Percentiles rank a stretch among this genome's conserved stretches.
Conservation (phyloP, 2,888 invertebrate genomes). For the Meiosimyza decipiens region DNA sequence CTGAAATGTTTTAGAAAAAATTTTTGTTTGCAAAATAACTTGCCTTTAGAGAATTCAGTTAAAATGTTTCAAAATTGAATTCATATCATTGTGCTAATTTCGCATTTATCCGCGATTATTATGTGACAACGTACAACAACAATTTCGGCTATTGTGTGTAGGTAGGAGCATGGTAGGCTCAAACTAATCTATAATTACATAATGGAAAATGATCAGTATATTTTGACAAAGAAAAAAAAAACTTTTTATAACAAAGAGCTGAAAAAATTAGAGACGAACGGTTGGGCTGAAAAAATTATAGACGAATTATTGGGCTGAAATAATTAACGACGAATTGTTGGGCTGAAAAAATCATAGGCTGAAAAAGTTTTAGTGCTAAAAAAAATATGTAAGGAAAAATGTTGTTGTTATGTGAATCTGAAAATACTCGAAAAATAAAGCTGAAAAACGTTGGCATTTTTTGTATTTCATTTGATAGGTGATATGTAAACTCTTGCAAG, state of each 20-base stretch:
- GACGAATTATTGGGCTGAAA: neutral
- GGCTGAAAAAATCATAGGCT: constrained; percentile 7
- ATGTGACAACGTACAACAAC: constrained; percentile 35
- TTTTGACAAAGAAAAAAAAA: constrained; percentile 10
- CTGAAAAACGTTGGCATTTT: no score
- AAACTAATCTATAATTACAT: constrained; percentile 49
- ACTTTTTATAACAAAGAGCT: neutral
- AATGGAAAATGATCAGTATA: constrained; percentile 43
- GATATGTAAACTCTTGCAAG: no score
- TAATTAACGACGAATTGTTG: neutral
- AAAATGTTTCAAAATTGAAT: constrained; percentile 34
- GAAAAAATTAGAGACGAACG: neutral
- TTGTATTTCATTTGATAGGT: no score
- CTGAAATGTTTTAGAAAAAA: constrained; percentile 24
- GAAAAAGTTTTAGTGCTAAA: no score
- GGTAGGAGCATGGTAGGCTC: constrained; percentile 44
- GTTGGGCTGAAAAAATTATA: neutral
- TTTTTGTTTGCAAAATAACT: constrained; percentile 32
- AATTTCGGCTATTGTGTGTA: constrained; percentile 32
- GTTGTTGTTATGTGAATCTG: no score
- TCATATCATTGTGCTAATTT: constrained; percentile 32
- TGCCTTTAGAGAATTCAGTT: constrained; percentile 34
- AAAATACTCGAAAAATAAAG: no score
- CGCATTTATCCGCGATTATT: constrained; percentile 29
- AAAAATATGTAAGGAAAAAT: no score